Conservation (phyloP, 2,113 vertebrate species). For the Dolichallabes microphthalmus region DNA sequence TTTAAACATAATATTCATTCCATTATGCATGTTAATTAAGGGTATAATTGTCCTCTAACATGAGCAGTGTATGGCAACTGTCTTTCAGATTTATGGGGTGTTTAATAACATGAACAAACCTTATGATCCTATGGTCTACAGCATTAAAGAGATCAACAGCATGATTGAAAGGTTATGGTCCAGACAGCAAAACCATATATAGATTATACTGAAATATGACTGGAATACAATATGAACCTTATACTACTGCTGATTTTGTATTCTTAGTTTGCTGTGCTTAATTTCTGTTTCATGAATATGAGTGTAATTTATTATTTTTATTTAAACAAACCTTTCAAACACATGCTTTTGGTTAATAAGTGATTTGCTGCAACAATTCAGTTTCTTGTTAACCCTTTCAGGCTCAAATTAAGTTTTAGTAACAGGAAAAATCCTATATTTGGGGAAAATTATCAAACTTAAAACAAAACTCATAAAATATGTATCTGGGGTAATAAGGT, state of each 20-base stretch:
- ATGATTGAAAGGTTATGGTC: background rate
- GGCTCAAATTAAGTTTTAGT: too few species aligned
- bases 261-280: background rate
- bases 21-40: slow-evolving; percentile 12
- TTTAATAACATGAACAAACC: background rate
- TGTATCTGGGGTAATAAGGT: too few species aligned
- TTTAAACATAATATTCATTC: background rate
- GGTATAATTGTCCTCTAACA: background rate
- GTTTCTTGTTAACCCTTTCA: too few species aligned
- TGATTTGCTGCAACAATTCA: background rate
- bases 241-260: background rate
- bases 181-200: background rate
- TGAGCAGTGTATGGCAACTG: background rate
- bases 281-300: too few species aligned
- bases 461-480: too few species aligned
- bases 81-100: slow-evolving; percentile 32
- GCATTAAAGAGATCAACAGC: background rate
- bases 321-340: background rate
- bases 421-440: too few species aligned
- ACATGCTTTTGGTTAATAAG: background rate
- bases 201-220: background rate
- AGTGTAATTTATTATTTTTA: background rate
- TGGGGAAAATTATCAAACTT: too few species aligned
- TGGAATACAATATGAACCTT: background rate
- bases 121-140: background rate